Evolutionary conservation across 2,888 invertebrate genomes (phyloP).

Genomic region (Bombylius discolor): DNA sequence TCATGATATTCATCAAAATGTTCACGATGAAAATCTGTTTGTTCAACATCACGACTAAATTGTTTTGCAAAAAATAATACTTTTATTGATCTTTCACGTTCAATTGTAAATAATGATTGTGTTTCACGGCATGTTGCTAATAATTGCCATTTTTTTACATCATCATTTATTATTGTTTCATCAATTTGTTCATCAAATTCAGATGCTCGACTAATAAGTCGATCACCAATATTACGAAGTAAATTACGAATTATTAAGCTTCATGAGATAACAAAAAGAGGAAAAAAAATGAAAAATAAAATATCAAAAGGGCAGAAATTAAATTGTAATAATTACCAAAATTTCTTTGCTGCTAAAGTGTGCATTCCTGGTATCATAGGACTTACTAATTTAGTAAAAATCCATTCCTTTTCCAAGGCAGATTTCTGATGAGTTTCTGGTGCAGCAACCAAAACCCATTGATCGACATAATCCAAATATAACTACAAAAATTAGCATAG

Average conservation of each 20-base stretch:
- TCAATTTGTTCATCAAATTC: slow-evolving; percentile 34
- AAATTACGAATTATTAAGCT: slow-evolving; percentile 38
- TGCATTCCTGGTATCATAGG: slow-evolving; percentile 65
- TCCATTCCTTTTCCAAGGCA: slow-evolving; percentile 77
- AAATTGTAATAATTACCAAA: slow-evolving; percentile 44
- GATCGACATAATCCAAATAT: slow-evolving; percentile 75
- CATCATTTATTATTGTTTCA: slow-evolving; percentile 24
- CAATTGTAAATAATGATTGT: slow-evolving; percentile 64
- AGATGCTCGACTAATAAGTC: slow-evolving; percentile 36
- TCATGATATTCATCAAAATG: slow-evolving; percentile 32
- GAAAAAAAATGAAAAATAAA: not conserved
- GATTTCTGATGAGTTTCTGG: slow-evolving; percentile 47
- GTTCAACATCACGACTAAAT: slow-evolving; percentile 52
- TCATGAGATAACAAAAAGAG: not conserved
- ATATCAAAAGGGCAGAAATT: not conserved
- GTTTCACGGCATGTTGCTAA: slow-evolving; percentile 57
- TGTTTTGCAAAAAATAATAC: slow-evolving; percentile 71
- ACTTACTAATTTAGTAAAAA: slow-evolving; percentile 66
- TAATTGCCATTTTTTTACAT: slow-evolving; percentile 30
- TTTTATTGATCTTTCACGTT: slow-evolving; percentile 66
- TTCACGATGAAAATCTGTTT: slow-evolving; percentile 38
- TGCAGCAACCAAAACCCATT: slow-evolving; percentile 54
- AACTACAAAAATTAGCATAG: slow-evolving; percentile 37
- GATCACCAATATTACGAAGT: slow-evolving; percentile 37
- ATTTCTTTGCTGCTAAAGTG: slow-evolving; percentile 58